Evolutionary conservation across 1,140 invertebrate genomes (phyloP).

Genomic region (Neuroterus valhalla): DNA sequence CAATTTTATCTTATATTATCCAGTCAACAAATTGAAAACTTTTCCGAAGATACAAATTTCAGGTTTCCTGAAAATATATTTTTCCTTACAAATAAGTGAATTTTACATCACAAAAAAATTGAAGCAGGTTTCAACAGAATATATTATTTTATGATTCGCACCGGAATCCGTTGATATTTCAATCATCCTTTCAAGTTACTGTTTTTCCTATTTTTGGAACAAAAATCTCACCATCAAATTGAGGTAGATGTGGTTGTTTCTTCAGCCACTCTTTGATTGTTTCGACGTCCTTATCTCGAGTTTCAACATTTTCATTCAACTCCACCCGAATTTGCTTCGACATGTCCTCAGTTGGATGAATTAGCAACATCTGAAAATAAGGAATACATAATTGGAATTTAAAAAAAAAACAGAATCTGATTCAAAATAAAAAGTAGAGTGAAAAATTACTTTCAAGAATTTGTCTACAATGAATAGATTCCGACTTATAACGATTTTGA

Average conservation of each 20-base stretch:
- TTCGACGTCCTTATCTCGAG: slow-evolving; percentile 79
- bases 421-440: neutral
- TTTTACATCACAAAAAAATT: too few relatives aligned
- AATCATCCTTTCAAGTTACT: too few relatives aligned
- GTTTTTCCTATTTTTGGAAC: slow-evolving; percentile 26
- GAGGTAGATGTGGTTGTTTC: slow-evolving; percentile 84
- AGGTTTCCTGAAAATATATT: too few relatives aligned
- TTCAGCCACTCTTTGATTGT: slow-evolving; percentile 82
- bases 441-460: neutral
- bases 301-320: slow-evolving; percentile 83
- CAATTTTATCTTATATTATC: too few relatives aligned
- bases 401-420: neutral
- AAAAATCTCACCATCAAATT: slow-evolving; percentile 78
- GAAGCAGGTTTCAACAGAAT: too few relatives aligned
- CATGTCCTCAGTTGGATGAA: slow-evolving; percentile 84
- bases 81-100: too few relatives aligned
- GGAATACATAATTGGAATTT: neutral
- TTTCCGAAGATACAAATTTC: too few relatives aligned
- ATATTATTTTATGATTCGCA: too few relatives aligned
- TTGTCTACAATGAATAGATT: neutral
- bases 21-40: too few relatives aligned
- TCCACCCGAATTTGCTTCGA: slow-evolving; percentile 84
- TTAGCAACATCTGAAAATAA: slow-evolving; percentile 78
- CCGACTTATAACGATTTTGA: neutral
- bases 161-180: too few relatives aligned